Evolutionary conservation across 2,113 vertebrate species (phyloP).

Genomic region (Vidua chalybeata): DNA sequence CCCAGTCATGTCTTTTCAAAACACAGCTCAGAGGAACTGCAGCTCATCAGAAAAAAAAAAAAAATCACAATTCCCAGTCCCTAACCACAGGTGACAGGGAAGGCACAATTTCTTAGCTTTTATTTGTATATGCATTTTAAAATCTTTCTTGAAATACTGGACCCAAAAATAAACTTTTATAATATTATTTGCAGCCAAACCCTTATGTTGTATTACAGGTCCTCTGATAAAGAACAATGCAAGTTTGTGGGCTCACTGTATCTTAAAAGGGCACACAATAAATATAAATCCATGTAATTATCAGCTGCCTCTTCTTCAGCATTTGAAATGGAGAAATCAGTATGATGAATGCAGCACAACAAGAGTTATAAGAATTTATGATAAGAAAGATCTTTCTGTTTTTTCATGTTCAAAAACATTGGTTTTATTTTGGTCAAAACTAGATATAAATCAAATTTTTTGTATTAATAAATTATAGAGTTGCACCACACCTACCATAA

Average conservation of each 20-base stretch:
- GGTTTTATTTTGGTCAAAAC: neutral
- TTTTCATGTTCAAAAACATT: neutral
- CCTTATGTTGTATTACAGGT: neutral
- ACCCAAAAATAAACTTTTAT: neutral
- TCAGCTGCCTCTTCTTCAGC: neutral
- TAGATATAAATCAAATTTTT: neutral
- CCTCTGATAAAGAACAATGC: neutral
- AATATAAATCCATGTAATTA: neutral
- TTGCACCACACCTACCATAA: neutral
- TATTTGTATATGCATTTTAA: neutral
- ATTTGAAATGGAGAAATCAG: neutral
- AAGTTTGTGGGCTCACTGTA: neutral
- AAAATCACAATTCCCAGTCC: neutral
- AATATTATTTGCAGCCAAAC: neutral
- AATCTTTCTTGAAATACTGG: neutral
- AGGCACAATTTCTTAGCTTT: neutral
- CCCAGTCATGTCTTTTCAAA: neutral
- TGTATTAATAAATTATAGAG: neutral
- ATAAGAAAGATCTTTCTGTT: neutral
- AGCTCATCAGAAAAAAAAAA: neutral
- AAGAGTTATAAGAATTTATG: neutral
- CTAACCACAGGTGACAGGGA: neutral
- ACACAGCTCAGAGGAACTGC: neutral
- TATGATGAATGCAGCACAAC: neutral
- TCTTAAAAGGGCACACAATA: neutral